Conservation (phyloP, 2,113 vertebrate genomes). For the Tenrec ecaudatus region DNA sequence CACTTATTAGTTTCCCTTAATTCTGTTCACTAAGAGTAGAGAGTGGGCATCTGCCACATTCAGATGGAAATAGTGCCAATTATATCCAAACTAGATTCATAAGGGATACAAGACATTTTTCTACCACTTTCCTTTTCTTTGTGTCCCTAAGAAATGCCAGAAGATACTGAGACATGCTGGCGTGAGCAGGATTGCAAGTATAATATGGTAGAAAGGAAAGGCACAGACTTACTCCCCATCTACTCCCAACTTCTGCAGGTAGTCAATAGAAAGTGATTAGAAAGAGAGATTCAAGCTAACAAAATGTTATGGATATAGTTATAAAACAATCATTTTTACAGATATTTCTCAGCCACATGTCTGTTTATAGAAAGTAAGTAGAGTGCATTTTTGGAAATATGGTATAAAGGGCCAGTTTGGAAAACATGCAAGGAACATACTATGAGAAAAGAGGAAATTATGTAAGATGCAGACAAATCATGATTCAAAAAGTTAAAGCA, state of each 20-base stretch:
- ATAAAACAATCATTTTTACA: not conserved
- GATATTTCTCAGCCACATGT: not conserved
- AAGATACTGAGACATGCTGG: too few species aligned
- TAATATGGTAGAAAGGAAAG: not conserved
- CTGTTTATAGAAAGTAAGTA: not conserved
- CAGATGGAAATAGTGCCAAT: not conserved
- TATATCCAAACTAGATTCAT: not conserved
- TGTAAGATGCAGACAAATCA: not conserved
- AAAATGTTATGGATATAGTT: not conserved
- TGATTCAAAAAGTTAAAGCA: not conserved
- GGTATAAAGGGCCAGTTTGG: not conserved
- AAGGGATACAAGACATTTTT: not conserved
- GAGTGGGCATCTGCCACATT: not conserved
- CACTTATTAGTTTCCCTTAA: not conserved
- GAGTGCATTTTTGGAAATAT: not conserved
- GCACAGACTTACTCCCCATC: not conserved
- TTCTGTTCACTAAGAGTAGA: not conserved
- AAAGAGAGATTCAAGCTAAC: not conserved
- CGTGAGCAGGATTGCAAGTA: not conserved
- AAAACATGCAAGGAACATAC: not conserved
- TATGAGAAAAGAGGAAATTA: not conserved
- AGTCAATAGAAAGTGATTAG: not conserved
- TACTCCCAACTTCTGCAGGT: not conserved
- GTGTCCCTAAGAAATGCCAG: not conserved
- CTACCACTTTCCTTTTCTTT: not conserved